Percentiles rank a stretch among this genome's conserved stretches.
These are phyloP conservation scores for Cacajao melanocephalus DNA, from an alignment of 2,797 vertebrate species.

Conservation along the genomic window DNA sequence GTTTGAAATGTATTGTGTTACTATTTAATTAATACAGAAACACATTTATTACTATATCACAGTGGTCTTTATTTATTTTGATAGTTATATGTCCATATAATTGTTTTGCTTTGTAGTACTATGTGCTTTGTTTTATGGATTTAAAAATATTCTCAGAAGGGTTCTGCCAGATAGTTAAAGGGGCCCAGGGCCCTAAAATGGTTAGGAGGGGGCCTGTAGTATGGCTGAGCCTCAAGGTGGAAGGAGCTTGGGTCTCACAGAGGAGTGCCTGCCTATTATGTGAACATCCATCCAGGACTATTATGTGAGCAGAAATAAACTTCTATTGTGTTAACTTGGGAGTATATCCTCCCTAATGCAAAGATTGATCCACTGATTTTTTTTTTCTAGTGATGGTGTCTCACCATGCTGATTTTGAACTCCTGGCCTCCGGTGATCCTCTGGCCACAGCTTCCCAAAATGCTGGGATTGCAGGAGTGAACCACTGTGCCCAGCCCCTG, in stretches of 20 bases:
- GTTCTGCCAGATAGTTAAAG: background rate
- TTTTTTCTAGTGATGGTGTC: background rate
- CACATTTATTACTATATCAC: background rate
- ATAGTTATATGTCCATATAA: background rate
- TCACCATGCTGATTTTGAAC: too few species aligned
- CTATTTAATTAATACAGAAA: background rate
- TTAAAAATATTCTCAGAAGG: constrained; percentile 20
- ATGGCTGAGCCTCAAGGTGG: background rate
- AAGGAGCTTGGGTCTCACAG: background rate
- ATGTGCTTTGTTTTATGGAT: constrained; percentile 19
- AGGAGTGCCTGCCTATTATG: background rate
- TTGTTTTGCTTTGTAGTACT: background rate
- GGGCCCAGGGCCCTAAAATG: background rate
- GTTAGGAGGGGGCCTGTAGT: background rate
- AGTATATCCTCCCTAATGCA: background rate
- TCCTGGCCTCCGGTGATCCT: too few species aligned
- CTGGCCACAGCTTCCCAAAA: too few species aligned
- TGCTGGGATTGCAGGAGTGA: too few species aligned
- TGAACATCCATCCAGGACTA: background rate
- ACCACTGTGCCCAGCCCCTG: too few species aligned
- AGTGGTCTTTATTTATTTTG: constrained; percentile 13
- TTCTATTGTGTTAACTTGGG: background rate
- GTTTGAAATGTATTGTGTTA: background rate
- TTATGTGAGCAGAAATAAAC: background rate
- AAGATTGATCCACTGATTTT: background rate